Percentiles rank a stretch among this genome's conserved stretches.
Conservation (phyloP, 2,888 invertebrate genomes). For the Hylaea fasciaria region DNA sequence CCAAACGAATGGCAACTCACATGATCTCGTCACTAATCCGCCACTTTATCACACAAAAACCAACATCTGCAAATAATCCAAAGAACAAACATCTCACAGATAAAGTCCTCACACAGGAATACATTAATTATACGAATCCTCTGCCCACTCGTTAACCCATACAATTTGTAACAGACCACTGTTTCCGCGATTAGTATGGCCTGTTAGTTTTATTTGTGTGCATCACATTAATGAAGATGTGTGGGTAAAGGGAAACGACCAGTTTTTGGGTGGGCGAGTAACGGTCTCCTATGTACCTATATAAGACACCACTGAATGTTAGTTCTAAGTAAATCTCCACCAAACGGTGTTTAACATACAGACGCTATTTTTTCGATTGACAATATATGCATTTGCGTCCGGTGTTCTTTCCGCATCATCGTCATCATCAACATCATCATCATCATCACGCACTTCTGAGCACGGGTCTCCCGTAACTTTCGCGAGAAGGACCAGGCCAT, state of each 20-base stretch:
- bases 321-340: no score
- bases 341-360: no score
- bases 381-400: no score
- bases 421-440: no score
- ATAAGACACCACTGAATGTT: slow-evolving; percentile 7
- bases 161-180: slow-evolving; percentile 54
- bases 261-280: slow-evolving; percentile 11
- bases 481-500: no score
- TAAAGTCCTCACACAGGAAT: slow-evolving; percentile 34
- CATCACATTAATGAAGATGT: slow-evolving; percentile 49
- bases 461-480: no score
- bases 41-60: no score
- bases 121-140: slow-evolving; percentile 44
- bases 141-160: slow-evolving; percentile 53
- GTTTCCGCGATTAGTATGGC: slow-evolving; percentile 48
- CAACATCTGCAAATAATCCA: not conserved
- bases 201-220: slow-evolving; percentile 53
- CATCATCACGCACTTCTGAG: no score
- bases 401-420: no score
- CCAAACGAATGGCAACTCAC: no score
- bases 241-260: slow-evolving; percentile 19
- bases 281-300: not conserved
- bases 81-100: slow-evolving; percentile 23
- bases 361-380: no score
- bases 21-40: no score